Conservation (phyloP, 2,113 vertebrate species). For the Zosterops lateralis region DNA sequence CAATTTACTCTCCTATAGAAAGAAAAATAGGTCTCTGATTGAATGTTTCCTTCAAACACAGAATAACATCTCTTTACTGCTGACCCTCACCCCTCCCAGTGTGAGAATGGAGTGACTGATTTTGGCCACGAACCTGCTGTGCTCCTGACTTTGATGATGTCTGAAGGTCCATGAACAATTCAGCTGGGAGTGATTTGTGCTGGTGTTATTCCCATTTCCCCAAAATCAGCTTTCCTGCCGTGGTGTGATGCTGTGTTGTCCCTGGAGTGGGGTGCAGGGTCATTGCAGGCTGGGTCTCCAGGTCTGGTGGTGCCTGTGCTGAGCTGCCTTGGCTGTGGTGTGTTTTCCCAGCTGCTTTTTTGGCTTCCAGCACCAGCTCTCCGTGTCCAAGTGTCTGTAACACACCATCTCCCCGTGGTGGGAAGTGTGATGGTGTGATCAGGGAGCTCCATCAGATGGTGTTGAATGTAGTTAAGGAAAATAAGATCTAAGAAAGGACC, state of each 20-base stretch:
- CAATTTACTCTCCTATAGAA: neutral
- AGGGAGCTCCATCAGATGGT: neutral
- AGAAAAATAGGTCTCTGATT: neutral
- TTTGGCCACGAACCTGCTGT: neutral
- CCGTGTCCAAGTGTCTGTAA: fast-evolving
- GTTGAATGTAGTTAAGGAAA: neutral
- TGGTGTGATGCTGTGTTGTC: neutral
- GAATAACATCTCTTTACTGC: neutral
- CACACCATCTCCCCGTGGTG: fast-evolving
- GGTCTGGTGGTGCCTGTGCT: fast-evolving
- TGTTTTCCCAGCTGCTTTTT: neutral
- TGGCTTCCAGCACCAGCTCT: neutral
- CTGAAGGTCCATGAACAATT: neutral
- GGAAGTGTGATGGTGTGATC: fast-evolving
- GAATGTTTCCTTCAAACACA: neutral
- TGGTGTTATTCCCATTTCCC: neutral
- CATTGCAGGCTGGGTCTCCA: fast-evolving
- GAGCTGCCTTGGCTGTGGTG: fast-evolving
- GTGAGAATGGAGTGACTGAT: neutral
- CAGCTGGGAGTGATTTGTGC: neutral
- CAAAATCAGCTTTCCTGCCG: neutral
- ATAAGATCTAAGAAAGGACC: neutral
- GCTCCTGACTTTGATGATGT: neutral
- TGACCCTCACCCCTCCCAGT: neutral
- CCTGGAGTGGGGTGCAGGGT: neutral